phyloP scores from a whole-genome alignment of 1,140 invertebrate genomes.

The Pseudoatta argentina region DNA sequence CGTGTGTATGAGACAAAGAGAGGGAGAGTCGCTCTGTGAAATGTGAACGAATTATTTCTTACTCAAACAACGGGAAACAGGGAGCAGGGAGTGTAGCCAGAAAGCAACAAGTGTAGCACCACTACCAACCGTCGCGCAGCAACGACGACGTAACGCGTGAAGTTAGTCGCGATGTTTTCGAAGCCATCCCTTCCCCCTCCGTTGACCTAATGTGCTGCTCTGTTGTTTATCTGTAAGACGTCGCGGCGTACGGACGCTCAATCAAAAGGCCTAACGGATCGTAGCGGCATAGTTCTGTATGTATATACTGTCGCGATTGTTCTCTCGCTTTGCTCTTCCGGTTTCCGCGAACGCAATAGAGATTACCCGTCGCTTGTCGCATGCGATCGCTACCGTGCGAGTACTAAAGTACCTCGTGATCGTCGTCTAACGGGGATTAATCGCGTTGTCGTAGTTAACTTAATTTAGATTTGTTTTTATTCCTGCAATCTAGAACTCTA shows the following conservation, averaged over 20 bases:
- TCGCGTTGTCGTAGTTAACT: too few relatives aligned
- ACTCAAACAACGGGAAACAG: not conserved
- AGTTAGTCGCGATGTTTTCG: not conserved
- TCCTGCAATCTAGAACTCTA: too few relatives aligned
- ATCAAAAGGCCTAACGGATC: too few relatives aligned
- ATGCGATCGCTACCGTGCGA: not conserved
- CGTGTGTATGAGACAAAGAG: not conserved
- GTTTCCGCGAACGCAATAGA: not conserved
- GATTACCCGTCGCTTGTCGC: too few relatives aligned
- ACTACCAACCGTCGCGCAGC: not conserved
- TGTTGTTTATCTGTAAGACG: too few relatives aligned
- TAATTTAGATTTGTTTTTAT: too few relatives aligned
- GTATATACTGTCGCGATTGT: not conserved
- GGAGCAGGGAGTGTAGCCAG: not conserved
- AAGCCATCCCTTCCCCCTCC: not conserved
- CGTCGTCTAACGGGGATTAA: not conserved
- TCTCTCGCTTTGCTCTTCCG: not conserved
- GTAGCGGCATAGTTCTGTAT: too few relatives aligned
- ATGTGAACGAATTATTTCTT: not conserved
- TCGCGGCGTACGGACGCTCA: not conserved
- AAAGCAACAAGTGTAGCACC: conserved; percentile 18
- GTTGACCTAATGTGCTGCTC: not conserved
- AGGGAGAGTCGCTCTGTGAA: not conserved
- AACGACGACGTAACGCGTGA: not conserved
- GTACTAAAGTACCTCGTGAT: not conserved